Evolutionary conservation across 2,888 invertebrate species (phyloP).

Genomic region (Bombylius major): DNA sequence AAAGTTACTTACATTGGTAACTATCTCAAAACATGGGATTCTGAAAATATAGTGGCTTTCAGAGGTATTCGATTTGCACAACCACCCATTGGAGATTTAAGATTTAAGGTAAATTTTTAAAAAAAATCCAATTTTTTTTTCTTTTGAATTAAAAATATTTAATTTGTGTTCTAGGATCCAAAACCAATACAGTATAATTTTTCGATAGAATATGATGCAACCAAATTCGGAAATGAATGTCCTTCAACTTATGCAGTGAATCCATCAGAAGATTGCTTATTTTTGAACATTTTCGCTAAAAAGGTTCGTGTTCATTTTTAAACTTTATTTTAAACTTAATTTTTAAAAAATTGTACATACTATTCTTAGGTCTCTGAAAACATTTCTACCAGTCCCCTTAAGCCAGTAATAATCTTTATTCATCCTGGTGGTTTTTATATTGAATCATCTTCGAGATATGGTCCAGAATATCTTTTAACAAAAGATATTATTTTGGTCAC

Average conservation of each 20-base stretch:
- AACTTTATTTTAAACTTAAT: not conserved
- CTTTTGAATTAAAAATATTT: too few relatives aligned
- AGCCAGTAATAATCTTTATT: constrained; percentile 49
- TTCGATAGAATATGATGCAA: constrained; percentile 28
- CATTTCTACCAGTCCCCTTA: not conserved
- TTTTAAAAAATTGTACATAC: not conserved
- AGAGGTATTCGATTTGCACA: constrained; percentile 28
- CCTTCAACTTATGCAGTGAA: constrained; percentile 29
- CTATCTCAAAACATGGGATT: constrained; percentile 15
- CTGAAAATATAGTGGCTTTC: constrained; percentile 21
- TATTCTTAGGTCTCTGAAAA: not conserved
- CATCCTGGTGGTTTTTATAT: constrained; percentile 52
- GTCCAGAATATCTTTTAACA: constrained; percentile 46
- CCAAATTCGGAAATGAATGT: constrained; percentile 40
- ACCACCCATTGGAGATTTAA: constrained; percentile 34
- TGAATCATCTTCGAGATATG: constrained; percentile 34
- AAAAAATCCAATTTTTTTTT: too few relatives aligned
- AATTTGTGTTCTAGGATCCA: not conserved
- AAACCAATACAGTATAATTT: not conserved
- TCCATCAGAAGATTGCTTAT: constrained; percentile 41
- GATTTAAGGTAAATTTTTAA: constrained; percentile 20
- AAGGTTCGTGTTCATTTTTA: constrained; percentile 9
- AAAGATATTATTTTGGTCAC: constrained; percentile 46
- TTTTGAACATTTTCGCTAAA: constrained; percentile 41
- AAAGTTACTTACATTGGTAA: not conserved